Percentiles rank a stretch among this genome's conserved stretches.
phyloP scores from a whole-genome alignment of 2,113 vertebrate genomes.

The Calonectris borealis region DNA sequence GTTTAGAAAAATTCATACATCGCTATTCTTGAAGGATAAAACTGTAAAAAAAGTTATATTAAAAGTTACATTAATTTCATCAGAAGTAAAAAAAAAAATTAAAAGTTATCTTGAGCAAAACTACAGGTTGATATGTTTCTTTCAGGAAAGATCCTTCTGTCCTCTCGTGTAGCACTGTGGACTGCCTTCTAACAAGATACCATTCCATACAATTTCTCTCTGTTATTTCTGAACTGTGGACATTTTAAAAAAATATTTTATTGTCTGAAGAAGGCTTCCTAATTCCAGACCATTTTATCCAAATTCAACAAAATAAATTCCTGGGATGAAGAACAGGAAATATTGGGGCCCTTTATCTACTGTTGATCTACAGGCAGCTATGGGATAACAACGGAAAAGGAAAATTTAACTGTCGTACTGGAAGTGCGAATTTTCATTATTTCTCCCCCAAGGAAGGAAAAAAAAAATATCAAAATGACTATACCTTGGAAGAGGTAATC shows the following conservation, averaged over 20 bases:
- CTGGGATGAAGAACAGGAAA: not conserved
- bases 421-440: accelerated
- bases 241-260: no score
- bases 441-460: not conserved
- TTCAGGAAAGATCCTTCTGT: not conserved
- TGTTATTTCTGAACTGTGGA: not conserved
- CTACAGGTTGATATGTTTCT: not conserved
- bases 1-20: not conserved
- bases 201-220: not conserved
- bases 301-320: not conserved
- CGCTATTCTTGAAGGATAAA: not conserved
- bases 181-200: not conserved
- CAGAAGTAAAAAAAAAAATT: not conserved
- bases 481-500: conserved; percentile 99
- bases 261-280: not conserved
- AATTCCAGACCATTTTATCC: not conserved
- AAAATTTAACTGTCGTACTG: not conserved
- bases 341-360: not conserved
- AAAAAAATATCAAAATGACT: not conserved
- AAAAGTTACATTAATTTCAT: not conserved
- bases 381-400: not conserved
- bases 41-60: not conserved
- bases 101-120: not conserved
- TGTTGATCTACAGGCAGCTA: not conserved
- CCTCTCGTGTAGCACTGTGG: not conserved